Evolutionary conservation across 2,888 invertebrate genomes (phyloP), one percentile per base, ranked within the genome.

Genomic region (Neuroscelio doddi): DNA sequence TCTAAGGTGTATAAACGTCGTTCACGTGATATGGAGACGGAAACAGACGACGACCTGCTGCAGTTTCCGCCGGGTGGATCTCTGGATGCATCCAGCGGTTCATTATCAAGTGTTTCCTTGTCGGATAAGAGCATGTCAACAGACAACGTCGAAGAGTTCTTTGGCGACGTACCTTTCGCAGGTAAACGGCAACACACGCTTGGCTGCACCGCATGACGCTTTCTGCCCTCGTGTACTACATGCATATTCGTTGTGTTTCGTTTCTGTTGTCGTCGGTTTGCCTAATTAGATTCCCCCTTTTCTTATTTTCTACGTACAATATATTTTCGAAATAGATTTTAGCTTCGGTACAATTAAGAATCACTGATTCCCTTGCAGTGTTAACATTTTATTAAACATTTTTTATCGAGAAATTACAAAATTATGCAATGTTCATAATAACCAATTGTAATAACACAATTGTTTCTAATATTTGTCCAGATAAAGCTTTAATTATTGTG

Each of bases 151-250:
- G 94, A 94, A 85, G 94, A 94, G 85, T 94, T 91, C 84, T 90
- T 93, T 70, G 91, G 93, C 64, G 95, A 95, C 83, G 90, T 92
- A 66, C 94, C 95, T 66, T 95, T 94, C 86, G 94, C 94, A 85
- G 94, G 94, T 94, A 86, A 89, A 83, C 83, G 80, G 76, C 84
- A 83, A 80, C 83, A 81, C 76, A 83, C 82, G 82, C 84, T 84
- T 84, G 83, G 82, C 83, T 84, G 84, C 82, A 84, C 84, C 81
- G 84, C 84, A 84, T 84, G 84, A 84, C 80, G 84, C 84, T 84
- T 84, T 78, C 70, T 77, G 76, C 80, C 81, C 80, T 80, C 78
- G 79, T 83, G 78, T 83, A 80, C 78, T 58, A 61, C 68, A 77
- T 82, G 82, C 82, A 81, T 83, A 77, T 71, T 79, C 79, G 79